Evolutionary conservation across 1,140 invertebrate genomes (phyloP), one percentile per base, ranked within the genome.

Genomic region (Onthophagus taurus): DNA sequence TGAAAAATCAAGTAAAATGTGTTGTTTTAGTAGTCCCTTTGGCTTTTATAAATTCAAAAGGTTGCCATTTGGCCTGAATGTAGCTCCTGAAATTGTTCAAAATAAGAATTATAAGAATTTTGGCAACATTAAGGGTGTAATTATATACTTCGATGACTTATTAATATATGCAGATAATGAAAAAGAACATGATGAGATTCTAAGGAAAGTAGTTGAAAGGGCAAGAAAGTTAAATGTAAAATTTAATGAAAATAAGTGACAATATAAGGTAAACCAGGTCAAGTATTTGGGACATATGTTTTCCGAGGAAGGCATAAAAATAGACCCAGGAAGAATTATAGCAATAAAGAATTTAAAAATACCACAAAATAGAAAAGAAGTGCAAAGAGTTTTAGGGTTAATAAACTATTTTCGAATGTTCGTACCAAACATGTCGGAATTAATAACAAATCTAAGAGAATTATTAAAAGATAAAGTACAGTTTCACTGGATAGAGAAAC

Each of bases 101-200:
- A n/a, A n/a, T 54, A 1, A 50, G 46, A 31, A 7, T 7, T 7
- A 26, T 7, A 26, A 26, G 24, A 26, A 26, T 26, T 26, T 26
- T 13, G 53, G 54, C 39, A 45, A 44, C 14, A 55, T 59, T 18
- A 21, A 31, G 24, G 51, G 53, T 11, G 41, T 54, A 12, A 13
- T 14, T 17, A 31, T 42, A 11, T 42, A 57, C 46, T 54, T 57
- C 48, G 58, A 60, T 42, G 55, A 60, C 45, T 35, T 62, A 5
- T 36, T 52, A 20, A 52, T 62, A 29, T 44, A 33, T 31, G 53
- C 14, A 7, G 29, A 47, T 29, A 47, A 17, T 36, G 18, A 48
- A 30, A 42, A 52, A 35, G 50, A 57, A 36, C 54, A 61, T 48
- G 52, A 51, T 51, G 19, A 47, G 33, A 58, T 50, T 26, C 33